Evolutionary conservation across 1,140 invertebrate genomes (phyloP), one percentile per base, ranked within the genome.

Genomic region (Halictus rubicundus): DNA sequence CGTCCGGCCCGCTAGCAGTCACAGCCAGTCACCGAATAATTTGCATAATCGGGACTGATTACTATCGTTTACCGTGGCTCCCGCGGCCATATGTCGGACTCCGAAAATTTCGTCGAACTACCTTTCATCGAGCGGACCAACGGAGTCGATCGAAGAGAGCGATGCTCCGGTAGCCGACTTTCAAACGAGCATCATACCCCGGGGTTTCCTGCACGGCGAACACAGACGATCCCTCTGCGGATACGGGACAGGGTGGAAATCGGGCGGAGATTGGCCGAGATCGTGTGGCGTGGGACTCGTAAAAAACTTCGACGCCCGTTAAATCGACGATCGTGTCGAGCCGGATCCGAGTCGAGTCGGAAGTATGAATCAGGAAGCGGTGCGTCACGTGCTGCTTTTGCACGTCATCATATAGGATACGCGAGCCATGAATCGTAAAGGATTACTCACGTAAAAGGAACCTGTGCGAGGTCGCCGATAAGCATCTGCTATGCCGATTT

Each of bases 1-100:
- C 72, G 83, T 88, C 78, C 80, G 82, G 87, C 70, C 68, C 74
- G 77, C 69, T 86, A 82, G 72, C 84, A 86, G 86, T 87, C 86
- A 89, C 84, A 78, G 83, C 82, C 86, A 90, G 87, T 88, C 80
- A 84, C 83, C 82, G 81, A 86, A 87, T 88, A 84, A 88, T 90
- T 89, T 88, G 80, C 88, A 90, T 89, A 90, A 90, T 89, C 89
- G 80, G 80, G 42, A 82, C 81, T 83, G 84, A 90, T 90, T 89
- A 84, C 76, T 71, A 73, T 66, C 81, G 81, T 71, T 81, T 83
- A 69, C 61, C 23, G 68, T 68, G 73, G 64, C 75, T 78, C 71
- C 74, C 72, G 72, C 69, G 80, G 64, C 76, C 74, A 59, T 39
- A 61, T 68, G 66, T 63, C 46, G 25, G 49, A 57, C 68, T 42